Percentiles rank a stretch among this genome's conserved stretches.
These are phyloP conservation scores for Trilocha varians DNA, from an alignment of 2,888 invertebrate genomes.

Conservation along the genomic window DNA sequence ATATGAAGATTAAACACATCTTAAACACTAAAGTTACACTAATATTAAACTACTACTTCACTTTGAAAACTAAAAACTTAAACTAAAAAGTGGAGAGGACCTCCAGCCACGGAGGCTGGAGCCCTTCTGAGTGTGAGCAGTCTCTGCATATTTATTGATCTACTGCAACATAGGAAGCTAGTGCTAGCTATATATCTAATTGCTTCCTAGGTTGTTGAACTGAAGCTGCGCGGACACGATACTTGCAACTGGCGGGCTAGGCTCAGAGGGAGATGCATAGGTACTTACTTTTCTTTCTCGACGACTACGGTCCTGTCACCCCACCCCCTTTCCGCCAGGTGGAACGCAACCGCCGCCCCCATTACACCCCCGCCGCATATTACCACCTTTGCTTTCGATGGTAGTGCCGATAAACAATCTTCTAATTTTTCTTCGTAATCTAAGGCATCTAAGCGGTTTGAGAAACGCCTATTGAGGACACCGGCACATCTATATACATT, in stretches of 20 bases:
- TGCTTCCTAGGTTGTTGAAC: not conserved
- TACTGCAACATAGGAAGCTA: slow-evolving; percentile 1
- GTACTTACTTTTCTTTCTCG: slow-evolving; percentile 84
- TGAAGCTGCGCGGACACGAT: not conserved
- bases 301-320: slow-evolving; percentile 85
- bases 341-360: slow-evolving; percentile 94
- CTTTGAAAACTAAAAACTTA: not conserved
- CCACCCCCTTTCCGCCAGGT: slow-evolving; percentile 87
- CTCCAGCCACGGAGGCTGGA: not conserved
- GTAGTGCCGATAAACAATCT: slow-evolving; percentile 43
- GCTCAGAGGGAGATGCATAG: not conserved
- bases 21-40: not conserved
- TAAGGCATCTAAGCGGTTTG: slow-evolving; percentile 36
- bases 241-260: not conserved
- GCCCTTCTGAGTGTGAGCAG: not conserved
- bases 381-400: slow-evolving; percentile 78
- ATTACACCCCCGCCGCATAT: slow-evolving; percentile 95
- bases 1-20: not conserved
- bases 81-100: not conserved
- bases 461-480: slow-evolving; percentile 14
- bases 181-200: not conserved
- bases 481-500: slow-evolving; percentile 1
- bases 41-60: not conserved
- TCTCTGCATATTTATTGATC: not conserved
- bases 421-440: slow-evolving; percentile 46